phyloP scores from a whole-genome alignment of 2,888 invertebrate genomes.

The Tridacna crocea region DNA sequence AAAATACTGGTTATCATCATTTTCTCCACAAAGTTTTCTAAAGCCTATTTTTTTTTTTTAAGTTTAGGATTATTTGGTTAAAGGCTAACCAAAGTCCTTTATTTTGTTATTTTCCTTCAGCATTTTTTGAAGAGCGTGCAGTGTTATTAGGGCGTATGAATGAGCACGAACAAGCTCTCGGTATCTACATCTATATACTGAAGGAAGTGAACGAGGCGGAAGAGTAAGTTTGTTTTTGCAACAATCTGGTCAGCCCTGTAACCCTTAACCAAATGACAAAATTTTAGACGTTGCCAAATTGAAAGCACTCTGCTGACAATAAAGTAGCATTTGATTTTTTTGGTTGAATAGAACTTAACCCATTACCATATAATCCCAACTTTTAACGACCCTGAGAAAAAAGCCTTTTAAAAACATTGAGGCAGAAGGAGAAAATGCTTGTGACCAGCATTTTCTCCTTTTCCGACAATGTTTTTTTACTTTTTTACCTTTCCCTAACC shows the following conservation, averaged over 20 bases:
- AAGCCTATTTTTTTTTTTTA: not conserved
- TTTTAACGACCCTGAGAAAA: no score
- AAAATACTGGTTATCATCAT: not conserved
- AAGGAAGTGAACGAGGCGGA: constrained; percentile 38
- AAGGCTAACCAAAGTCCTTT: not conserved
- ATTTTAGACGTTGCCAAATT: no score
- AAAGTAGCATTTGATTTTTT: no score
- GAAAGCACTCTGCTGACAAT: not conserved
- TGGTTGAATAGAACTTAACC: no score
- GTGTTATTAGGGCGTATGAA: constrained; percentile 50
- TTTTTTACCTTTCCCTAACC: no score
- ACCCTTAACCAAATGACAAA: not conserved
- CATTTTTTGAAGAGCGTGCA: constrained; percentile 58
- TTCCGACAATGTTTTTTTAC: no score
- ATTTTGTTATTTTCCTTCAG: constrained; percentile 17
- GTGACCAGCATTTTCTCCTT: constrained; percentile 1
- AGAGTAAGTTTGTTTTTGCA: constrained; percentile 40
- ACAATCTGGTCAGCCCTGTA: no score
- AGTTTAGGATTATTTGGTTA: not conserved
- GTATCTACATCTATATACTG: constrained; percentile 52
- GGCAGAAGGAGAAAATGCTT: constrained; percentile 1
- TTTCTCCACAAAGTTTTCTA: not conserved
- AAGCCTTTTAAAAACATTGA: not conserved
- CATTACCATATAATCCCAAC: no score
- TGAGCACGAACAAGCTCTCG: constrained; percentile 51